Evolutionary conservation across 1,140 invertebrate species (phyloP).

Genomic region (Sinonovacula constricta): DNA sequence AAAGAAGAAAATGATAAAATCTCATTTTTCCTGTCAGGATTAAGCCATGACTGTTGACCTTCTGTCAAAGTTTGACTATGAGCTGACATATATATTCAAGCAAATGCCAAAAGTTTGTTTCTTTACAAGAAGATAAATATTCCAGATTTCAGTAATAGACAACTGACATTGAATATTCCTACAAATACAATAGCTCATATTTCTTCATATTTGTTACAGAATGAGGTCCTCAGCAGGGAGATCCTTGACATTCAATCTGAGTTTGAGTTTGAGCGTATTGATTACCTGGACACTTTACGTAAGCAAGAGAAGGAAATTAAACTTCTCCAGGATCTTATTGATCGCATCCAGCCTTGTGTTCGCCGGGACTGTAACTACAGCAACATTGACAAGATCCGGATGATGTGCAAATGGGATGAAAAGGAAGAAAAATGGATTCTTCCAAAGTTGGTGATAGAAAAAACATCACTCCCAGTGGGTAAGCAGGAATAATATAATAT

Average conservation of each 20-base stretch:
- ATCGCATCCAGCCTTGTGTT: slow-evolving; percentile 86
- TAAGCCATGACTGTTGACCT: no score
- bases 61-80: no score
- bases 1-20: no score
- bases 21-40: no score
- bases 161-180: no score
- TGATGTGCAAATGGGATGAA: slow-evolving; percentile 88
- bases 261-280: slow-evolving; percentile 90
- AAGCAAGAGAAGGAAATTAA: slow-evolving; percentile 87
- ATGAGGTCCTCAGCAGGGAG: slow-evolving; percentile 81
- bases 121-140: no score
- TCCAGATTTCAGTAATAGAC: no score
- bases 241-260: slow-evolving; percentile 89
- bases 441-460: slow-evolving; percentile 83
- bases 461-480: slow-evolving; percentile 84
- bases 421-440: slow-evolving; percentile 86
- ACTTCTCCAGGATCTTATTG: slow-evolving; percentile 83
- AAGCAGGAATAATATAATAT: no score
- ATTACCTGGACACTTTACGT: slow-evolving; percentile 91
- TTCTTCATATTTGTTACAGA: no score
- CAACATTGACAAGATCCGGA: slow-evolving; percentile 81
- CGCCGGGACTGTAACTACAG: slow-evolving; percentile 87
- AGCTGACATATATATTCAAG: no score
- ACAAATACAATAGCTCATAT: no score
- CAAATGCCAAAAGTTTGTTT: no score